Base-by-base conservation (phyloP, 92 coral and sea anemone genomes). In the Nematostella vectensis region DNA sequence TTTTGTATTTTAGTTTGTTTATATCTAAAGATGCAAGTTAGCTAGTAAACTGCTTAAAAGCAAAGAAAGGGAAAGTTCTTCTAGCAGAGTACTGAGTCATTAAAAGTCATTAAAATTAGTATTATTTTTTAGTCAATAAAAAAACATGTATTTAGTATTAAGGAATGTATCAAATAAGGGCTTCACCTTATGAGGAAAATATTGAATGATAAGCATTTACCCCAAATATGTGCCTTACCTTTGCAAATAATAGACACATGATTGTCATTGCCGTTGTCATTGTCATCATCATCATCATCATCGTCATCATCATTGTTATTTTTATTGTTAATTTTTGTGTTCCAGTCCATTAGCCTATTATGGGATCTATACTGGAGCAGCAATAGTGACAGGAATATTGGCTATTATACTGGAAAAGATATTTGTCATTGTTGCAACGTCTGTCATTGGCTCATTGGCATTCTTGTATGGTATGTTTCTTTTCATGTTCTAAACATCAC, bases 361-460 rank as follows among this genome's bases (percentile, higher is more conserved):
- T 62, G 84, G 77, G 9, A 62, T 85, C 16, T 85, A 85, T 60
- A 80, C 70, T n/a, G 84, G 77, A 9, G 54, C 72, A 47, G 79
- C 80, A 11, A 62, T 85, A 15, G 53, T 81, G 26, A 47, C 76
- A 58, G 96, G 96, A 47, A 51, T 78, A 25, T 54, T 85, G 43
- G 85, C 96, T 50, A 79, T 87, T 13, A 58, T 65, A 53, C 72
- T 64, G 11, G 96, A 89, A 59, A 89, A 81, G 58, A 55, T 51
- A 1, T 78, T 85, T 55, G 82, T 89, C 57, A 65, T 89, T 16
- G 42, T 85, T 20, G 68, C 87, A 4, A 85, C 96, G 0, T 81
- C 95, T 1, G 70, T 87, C 9, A 68, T 74, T n/a, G 96, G 96
- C 22, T 80, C 96, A 0, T 50, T 89, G 19, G 88, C 79, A 39